Base-by-base conservation (phyloP, 2,888 invertebrate genomes). In the Tetrapedia diversipes region DNA sequence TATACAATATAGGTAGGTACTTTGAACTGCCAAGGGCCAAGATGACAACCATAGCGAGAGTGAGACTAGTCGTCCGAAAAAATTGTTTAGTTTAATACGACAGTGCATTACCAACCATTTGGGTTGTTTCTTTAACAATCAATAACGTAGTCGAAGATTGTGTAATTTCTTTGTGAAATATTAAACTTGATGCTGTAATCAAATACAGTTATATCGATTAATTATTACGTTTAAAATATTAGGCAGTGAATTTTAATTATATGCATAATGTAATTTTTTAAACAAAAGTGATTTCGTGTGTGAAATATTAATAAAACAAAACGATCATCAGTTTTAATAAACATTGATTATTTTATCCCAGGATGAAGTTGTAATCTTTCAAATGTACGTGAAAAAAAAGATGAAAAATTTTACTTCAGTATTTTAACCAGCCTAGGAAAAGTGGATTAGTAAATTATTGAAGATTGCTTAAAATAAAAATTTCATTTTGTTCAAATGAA, bases 121-220 rank as follows among this genome's bases (percentile, higher is more conserved):
- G 27, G 34, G 43, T 59, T 22, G 14, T 37, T 11, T 45, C 45
- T 65, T 74, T 72, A 45, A 49, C 60, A 73, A 75, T 75, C 75
- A 37, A 75, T 73, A 56, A 72, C 41, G 19, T 16, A 41, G 24
- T 16, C 66, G 54, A 61, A 47, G 22, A 66, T 41, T 19, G 51
- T 39, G 19, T 22, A 27, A 65, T 41, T 34, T 73, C n/a, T 56
- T 47, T 24, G 41, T 27, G 29, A 60, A 65, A 53, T 54, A 45
- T 56, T 65, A 4, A 37, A 34, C n/a, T 11, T 8, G 34, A 49
- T 3, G 0, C 60, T 72, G 43, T 22, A n/a, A 73, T 73, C 19
- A 7, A 14, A 65, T 19, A 7, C 1, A 57, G 6, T 41, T 14
- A 43, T 47, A 49, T 34, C 19, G 34, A 57, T 24, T 4, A 22